A percentile compares a stretch with the other conserved stretches of the same genome.
These are phyloP conservation scores for Lates japonicus DNA, from an alignment of 2,797 vertebrate genomes.

Conservation along the genomic window DNA sequence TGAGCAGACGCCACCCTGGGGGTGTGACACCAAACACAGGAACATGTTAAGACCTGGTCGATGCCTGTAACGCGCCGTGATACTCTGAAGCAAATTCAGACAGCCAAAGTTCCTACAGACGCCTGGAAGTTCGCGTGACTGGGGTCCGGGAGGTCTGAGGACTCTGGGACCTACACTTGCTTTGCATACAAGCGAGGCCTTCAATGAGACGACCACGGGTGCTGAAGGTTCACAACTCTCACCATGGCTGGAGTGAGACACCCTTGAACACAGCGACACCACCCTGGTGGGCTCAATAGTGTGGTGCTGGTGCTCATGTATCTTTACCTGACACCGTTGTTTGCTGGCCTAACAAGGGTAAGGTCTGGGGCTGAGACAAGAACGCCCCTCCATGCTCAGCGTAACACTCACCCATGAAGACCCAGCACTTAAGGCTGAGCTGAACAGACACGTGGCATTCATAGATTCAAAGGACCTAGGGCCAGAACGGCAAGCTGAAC, in stretches of 20 bases:
- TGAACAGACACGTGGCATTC: constrained; percentile 89
- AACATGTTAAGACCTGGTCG: constrained; percentile 89
- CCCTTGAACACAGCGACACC: constrained; percentile 96
- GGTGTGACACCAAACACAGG: constrained; percentile 93
- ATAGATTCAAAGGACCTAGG: constrained; percentile 90
- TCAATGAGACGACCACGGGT: constrained; percentile 95
- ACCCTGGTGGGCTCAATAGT: constrained; percentile 96
- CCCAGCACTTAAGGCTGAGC: constrained; percentile 85
- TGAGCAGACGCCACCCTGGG: constrained; percentile 86
- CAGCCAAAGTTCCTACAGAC: constrained; percentile 82
- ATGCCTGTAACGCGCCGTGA: constrained; percentile 87
- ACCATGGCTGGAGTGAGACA: constrained; percentile 89
- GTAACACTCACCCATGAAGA: constrained; percentile 92
- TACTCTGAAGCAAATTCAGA: constrained; percentile 85
- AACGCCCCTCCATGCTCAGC: constrained; percentile 96
- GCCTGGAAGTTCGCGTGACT: constrained; percentile 91
- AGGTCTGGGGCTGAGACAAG: constrained; percentile 91
- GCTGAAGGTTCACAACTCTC: constrained; percentile 94
- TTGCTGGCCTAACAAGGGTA: constrained; percentile 90
- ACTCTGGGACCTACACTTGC: constrained; percentile 94
- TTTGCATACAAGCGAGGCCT: constrained; percentile 87
- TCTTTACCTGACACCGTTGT: constrained; percentile 97
- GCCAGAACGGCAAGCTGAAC: constrained; percentile 95
- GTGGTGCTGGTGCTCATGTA: constrained; percentile 98
- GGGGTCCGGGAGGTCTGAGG: constrained; percentile 82